Evolutionary conservation across 2,888 invertebrate species (phyloP), one percentile per base, ranked within the genome.

Genomic region (Drosophila kokeensis): DNA sequence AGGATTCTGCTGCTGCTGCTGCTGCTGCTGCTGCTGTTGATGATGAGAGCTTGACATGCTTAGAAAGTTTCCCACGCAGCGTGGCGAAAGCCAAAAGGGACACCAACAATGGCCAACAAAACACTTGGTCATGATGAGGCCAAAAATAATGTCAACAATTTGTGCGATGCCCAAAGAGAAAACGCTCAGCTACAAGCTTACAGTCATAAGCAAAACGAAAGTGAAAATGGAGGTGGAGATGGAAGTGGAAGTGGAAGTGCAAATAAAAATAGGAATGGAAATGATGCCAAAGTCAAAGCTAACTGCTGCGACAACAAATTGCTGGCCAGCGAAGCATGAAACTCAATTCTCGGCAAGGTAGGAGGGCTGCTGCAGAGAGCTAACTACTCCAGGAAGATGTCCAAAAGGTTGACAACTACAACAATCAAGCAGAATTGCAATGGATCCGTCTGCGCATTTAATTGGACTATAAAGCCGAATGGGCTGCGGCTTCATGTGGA

Each of bases 301-400:
- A 88, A 83, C 88, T 74, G 77, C 71, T 83, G 86, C 88, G 88
- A 85, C 87, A 87, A 87, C 89, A 83, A 84, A 84, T 89, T 89
- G 89, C 73, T 70, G 63, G 61, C 58, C 88, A 69, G 52, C 88
- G 69, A 67, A 80, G 72, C 88, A 73, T 85, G 83, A 83, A 88
- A 85, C 86, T 86, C 81, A 81, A 82, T 78, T 87, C 85, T 68
- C 50, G 73, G 68, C 69, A 76, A 78, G 78, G 81, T 87, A 67
- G 45, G 34, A 36, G 15, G 8, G 21, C 21, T 53, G 34, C 58
- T 50, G n/a, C 57, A 58, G 45, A 61, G 45, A 45, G 71, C 63
- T 38, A 60, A 61, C 69, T 53, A 50, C 58, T 27, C 18, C 13
- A 54, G 27, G 64, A 59, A 66, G 42, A 38, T 60, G 53, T 65